A percentile compares a stretch with the other conserved stretches of the same genome.
phyloP scores from a whole-genome alignment of 2,888 invertebrate genomes.

The Helicoverpa assulta region DNA sequence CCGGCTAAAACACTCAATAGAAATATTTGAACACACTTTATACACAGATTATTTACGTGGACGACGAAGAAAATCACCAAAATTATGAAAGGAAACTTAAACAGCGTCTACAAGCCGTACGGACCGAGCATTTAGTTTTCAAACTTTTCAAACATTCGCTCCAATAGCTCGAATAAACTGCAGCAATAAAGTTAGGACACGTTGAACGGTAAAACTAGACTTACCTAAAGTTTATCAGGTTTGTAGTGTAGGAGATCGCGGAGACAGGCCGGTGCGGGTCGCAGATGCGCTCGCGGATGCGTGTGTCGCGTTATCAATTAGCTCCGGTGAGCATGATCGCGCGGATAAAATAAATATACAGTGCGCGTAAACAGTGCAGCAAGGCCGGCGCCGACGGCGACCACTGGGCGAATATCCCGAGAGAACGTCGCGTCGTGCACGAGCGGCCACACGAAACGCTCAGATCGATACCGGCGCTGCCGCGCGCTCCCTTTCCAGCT shows the following conservation, averaged over 20 bases:
- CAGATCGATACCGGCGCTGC: conserved; percentile 85
- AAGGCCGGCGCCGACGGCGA: conserved; percentile 89
- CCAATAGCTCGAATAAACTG: conserved; percentile 40
- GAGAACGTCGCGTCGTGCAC: conserved; percentile 85
- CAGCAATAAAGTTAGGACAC: conserved; percentile 46
- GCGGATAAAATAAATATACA: conserved; percentile 81
- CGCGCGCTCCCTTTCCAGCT: conserved; percentile 83
- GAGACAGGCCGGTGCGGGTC: conserved; percentile 62
- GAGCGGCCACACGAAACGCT: conserved; percentile 82
- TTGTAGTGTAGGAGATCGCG: conserved; percentile 70
- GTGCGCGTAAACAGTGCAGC: conserved; percentile 85
- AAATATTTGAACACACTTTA: conserved; percentile 81
- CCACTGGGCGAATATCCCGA: conserved; percentile 87
- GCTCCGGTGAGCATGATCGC: conserved; percentile 83
- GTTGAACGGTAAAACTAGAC: conserved; percentile 54
- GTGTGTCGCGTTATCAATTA: conserved; percentile 83
- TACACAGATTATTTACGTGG: conserved; percentile 61
- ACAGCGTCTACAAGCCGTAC: conserved; percentile 27
- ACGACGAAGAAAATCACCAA: conserved; percentile 45
- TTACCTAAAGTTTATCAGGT: conserved; percentile 70
- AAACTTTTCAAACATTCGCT: conserved; percentile 64
- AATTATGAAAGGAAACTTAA: conserved; percentile 41
- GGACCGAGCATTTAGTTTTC: conserved; percentile 22
- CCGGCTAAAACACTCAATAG: conserved; percentile 84
- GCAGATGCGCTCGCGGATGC: conserved; percentile 73